Percentiles rank a stretch among this genome's conserved stretches.
Conservation (phyloP, 1,140 invertebrate species). For the Lepidostoma basale region DNA sequence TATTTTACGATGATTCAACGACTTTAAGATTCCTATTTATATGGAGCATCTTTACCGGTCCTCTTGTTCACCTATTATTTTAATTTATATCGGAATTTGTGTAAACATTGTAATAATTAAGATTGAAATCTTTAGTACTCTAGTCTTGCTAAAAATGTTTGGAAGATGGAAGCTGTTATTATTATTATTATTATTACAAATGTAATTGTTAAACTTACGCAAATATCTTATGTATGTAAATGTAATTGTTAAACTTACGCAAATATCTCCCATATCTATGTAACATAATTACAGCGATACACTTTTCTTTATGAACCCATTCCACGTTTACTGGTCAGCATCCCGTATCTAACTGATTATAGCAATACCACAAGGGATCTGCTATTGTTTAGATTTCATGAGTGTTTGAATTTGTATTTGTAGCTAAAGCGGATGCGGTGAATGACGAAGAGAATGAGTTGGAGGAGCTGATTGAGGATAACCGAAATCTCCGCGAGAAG, state of each 20-base stretch:
- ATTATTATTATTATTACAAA: no score
- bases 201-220: no score
- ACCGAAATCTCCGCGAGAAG: slow-evolving; percentile 14
- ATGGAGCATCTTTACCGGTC: neutral
- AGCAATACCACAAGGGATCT: neutral
- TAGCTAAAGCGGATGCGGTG: neutral
- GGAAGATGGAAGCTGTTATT: no score
- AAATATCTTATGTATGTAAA: no score
- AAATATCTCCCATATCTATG: neutral
- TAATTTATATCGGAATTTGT: neutral
- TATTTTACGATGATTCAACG: neutral
- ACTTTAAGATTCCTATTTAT: neutral
- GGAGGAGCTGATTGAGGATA: slow-evolving; percentile 3
- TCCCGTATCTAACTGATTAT: neutral
- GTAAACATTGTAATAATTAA: neutral
- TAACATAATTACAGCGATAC: neutral
- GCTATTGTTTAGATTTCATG: neutral
- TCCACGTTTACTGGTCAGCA: neutral
- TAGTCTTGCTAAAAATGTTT: neutral
- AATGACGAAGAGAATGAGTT: neutral
- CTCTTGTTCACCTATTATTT: neutral
- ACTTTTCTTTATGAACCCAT: neutral
- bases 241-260: neutral
- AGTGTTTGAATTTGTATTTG: neutral
- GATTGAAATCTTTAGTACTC: no score